Evolutionary conservation across 2,888 invertebrate species (phyloP), one percentile per base, ranked within the genome.

Genomic region (Cerceris ruficornis): DNA sequence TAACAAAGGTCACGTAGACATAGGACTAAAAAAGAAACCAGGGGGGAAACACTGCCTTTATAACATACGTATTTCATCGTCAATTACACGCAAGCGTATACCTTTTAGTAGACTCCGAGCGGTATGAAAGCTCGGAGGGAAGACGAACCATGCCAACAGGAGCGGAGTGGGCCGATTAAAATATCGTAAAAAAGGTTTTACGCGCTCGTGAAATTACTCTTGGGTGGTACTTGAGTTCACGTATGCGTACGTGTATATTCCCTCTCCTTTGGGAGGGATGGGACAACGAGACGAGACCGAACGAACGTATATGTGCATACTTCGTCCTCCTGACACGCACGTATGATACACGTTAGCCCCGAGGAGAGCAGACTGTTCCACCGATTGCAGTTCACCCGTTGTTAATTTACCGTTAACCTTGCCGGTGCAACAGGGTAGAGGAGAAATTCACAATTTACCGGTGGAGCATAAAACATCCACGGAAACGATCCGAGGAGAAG

Each of bases 151-250:
- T 28, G 4, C 28, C 28, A 28, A 28, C 28, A 28, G 28, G 28
- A 28, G 17, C 60, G 67, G 52, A 58, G 72, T 72, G 57, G 55
- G 49, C 69, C 85, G 84, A 88, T 88, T 86, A 88, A 88, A 87
- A 83, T 83, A 81, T 88, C 88, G 81, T 86, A 83, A 88, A 85
- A 84, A 80, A 64, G 60, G 80, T 84, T 75, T 86, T 86, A 86
- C 81, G 77, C 79, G 62, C 60, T 74, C 65, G 64, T 68, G 75
- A 82, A 85, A 83, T 86, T 81, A 78, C 81, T 78, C 68, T 76
- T 79, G 83, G 83, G 77, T 80, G 81, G 77, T 69, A 71, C 62
- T 60, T 74, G 73, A 77, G 70, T 77, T 54, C 42, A 55, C 28
- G 76, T 42, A 65, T 43, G 28, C 28, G 28, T 28, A 28, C 28